These are phyloP conservation scores for Chromis chromis DNA, from an alignment of 2,797 vertebrate genomes.

Conservation along the genomic window DNA sequence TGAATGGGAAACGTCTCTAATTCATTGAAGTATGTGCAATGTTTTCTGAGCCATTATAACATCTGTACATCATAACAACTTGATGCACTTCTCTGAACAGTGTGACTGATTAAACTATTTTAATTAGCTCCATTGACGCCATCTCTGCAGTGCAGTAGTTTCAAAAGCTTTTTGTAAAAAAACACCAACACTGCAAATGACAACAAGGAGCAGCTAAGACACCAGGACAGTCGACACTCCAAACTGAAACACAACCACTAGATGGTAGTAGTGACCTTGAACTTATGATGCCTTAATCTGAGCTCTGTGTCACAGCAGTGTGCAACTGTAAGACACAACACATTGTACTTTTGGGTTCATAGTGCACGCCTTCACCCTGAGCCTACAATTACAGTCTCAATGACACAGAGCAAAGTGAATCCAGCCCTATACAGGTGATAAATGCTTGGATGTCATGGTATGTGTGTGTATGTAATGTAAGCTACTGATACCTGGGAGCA, in stretches of 20 bases:
- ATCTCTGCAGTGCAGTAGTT: neutral
- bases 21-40: neutral
- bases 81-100: neutral
- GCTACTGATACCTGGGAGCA: neutral
- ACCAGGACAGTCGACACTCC: neutral
- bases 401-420: slow-evolving; percentile 32
- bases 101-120: neutral
- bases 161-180: neutral
- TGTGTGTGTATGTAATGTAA: neutral
- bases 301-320: neutral
- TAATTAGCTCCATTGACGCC: neutral
- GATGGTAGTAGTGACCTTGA: slow-evolving; percentile 57
- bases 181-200: neutral
- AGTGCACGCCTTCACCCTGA: slow-evolving; percentile 13
- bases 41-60: neutral
- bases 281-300: neutral
- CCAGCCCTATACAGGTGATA: slow-evolving; percentile 15
- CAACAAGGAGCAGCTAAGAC: neutral
- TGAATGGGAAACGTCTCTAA: neutral
- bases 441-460: neutral
- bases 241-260: slow-evolving; percentile 59
- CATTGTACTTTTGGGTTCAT: slow-evolving; percentile 38
- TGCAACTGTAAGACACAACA: slow-evolving; percentile 33
- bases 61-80: neutral
- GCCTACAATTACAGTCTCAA: slow-evolving; percentile 31